Conservation (phyloP, 2,888 invertebrate species). For the Cepaea hortensis region DNA sequence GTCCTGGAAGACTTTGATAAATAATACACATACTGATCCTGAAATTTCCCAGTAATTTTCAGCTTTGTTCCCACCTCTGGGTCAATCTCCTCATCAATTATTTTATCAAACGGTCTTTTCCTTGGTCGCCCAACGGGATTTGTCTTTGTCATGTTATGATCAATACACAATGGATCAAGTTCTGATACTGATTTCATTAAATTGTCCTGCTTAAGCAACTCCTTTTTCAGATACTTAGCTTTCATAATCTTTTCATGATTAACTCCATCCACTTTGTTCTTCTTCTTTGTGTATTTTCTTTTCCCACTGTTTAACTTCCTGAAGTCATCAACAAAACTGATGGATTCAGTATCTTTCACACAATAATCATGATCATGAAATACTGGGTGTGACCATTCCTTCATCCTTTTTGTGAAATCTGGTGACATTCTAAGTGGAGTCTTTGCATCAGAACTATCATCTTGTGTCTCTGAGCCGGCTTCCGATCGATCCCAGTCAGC, state of each 20-base stretch:
- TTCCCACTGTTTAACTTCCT: slow-evolving; percentile 46
- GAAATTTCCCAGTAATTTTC: slow-evolving; percentile 74
- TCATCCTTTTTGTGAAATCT: slow-evolving; percentile 39
- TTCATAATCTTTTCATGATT: slow-evolving; percentile 52
- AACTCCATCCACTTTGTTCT: slow-evolving; percentile 44
- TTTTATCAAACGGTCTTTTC: slow-evolving; percentile 48
- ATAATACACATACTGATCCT: slow-evolving; percentile 76
- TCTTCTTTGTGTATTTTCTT: slow-evolving; percentile 53
- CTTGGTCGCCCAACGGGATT: slow-evolving; percentile 53
- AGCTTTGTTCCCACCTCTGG: slow-evolving; percentile 63
- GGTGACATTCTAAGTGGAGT: slow-evolving; percentile 40
- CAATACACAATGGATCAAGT: slow-evolving; percentile 3
- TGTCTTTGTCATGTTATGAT: slow-evolving; percentile 32
- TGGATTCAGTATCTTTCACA: slow-evolving; percentile 46
- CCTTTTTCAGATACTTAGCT: slow-evolving; percentile 52
- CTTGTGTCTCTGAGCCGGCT: slow-evolving; percentile 56
- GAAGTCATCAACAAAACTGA: slow-evolving; percentile 28
- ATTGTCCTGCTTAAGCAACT: slow-evolving; percentile 50
- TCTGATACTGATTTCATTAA: slow-evolving; percentile 37
- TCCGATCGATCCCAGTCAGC: slow-evolving; percentile 58
- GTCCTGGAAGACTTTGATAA: slow-evolving; percentile 71
- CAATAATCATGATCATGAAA: slow-evolving; percentile 72
- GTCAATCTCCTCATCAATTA: slow-evolving; percentile 51
- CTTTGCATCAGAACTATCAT: slow-evolving; percentile 52
- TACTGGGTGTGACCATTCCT: slow-evolving; percentile 50